A percentile compares a stretch with the other conserved stretches of the same genome.
Conservation (phyloP, 2,113 vertebrate genomes). For the Lucifuga dentata region DNA sequence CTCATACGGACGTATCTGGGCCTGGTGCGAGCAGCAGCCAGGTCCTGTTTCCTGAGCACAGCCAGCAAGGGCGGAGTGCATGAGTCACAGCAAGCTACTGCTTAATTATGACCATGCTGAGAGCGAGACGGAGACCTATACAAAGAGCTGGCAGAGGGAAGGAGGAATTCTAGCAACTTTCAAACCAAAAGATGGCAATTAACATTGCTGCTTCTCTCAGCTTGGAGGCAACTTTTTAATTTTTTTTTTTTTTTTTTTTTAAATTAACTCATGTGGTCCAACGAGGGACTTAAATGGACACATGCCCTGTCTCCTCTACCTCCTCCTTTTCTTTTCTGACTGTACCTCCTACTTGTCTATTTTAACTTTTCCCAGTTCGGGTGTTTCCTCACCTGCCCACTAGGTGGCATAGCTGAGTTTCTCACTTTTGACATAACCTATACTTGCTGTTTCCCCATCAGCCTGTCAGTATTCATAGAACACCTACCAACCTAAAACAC, state of each 20-base stretch:
- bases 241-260: conserved; percentile 50
- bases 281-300: conserved; percentile 54
- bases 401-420: not conserved
- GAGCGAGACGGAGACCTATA: conserved; percentile 10
- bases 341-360: not conserved
- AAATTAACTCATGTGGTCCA: conserved; percentile 64
- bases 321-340: conserved; percentile 11
- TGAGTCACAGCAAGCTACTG: conserved; percentile 8
- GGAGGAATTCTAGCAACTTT: conserved; percentile 31
- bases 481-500: too few relatives aligned
- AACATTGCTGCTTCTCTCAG: conserved; percentile 66
- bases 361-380: too few relatives aligned
- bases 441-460: too few relatives aligned
- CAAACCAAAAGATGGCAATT: conserved; percentile 60
- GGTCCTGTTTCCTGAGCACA: conserved; percentile 30
- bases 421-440: not conserved
- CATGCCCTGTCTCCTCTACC: conserved; percentile 9
- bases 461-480: too few relatives aligned
- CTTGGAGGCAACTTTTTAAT: conserved; percentile 59
- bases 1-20: conserved; percentile 43
- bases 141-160: not conserved
- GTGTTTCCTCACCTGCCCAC: conserved; percentile 3
- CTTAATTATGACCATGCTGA: not conserved
- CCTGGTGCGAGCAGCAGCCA: conserved; percentile 48
- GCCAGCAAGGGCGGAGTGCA: not conserved